These are phyloP conservation scores for Psilopogon haemacephalus DNA, from an alignment of 2,113 vertebrate genomes.

Conservation along the genomic window DNA sequence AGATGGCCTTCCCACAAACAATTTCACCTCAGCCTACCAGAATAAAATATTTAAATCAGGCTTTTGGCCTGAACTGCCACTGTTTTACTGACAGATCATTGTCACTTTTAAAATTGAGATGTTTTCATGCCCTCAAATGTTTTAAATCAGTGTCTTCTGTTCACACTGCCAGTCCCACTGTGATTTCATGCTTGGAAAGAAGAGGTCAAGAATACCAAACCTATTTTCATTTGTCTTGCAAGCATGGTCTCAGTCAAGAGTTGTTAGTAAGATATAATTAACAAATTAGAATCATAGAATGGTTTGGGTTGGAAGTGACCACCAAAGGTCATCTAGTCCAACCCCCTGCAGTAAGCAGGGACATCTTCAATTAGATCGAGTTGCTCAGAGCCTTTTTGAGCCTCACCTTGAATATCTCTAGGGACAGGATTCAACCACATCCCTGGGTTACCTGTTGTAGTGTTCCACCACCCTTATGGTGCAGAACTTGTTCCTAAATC, in stretches of 20 bases:
- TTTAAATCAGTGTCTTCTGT: neutral
- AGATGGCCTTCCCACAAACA: neutral
- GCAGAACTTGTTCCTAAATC: too few species aligned
- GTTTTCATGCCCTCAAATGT: neutral
- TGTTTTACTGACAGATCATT: neutral
- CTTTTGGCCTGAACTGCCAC: neutral
- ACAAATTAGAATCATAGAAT: neutral
- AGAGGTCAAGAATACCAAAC: neutral
- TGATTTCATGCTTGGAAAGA: neutral
- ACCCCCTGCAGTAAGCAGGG: too few species aligned
- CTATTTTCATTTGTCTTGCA: neutral
- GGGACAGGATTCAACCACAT: too few species aligned
- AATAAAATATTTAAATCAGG: neutral
- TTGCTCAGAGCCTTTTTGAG: too few species aligned
- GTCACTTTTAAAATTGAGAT: neutral
- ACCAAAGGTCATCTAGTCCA: too few species aligned
- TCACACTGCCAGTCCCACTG: neutral
- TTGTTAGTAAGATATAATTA: neutral
- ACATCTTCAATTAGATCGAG: too few species aligned
- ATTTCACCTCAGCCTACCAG: neutral
- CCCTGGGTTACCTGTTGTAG: too few species aligned
- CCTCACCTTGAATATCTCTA: too few species aligned
- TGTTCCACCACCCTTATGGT: too few species aligned
- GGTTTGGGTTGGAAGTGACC: too few species aligned
- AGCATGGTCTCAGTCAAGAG: neutral